Evolutionary conservation across 2,888 invertebrate species (phyloP).

Genomic region (Chrysodeixis includens): DNA sequence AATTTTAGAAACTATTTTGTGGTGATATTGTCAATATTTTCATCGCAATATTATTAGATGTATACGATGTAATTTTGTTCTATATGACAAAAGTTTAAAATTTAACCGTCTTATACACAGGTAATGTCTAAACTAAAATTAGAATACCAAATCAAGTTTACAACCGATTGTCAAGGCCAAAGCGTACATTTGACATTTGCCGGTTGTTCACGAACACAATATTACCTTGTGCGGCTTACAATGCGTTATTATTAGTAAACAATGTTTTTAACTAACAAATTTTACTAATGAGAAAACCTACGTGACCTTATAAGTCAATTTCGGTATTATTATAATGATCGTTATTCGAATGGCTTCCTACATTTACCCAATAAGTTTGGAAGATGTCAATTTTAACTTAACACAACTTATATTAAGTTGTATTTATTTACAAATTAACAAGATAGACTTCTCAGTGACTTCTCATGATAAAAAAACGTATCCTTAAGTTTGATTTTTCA

Average conservation of each 20-base stretch:
- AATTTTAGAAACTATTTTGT: not conserved
- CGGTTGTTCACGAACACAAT: constrained; percentile 48
- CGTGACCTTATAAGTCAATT: not conserved
- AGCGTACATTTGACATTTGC: constrained; percentile 67
- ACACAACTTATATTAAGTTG: too few relatives aligned
- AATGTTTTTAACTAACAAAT: not conserved
- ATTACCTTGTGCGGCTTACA: constrained; percentile 9
- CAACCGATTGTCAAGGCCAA: constrained; percentile 68
- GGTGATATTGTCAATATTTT: not conserved
- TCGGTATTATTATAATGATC: not conserved
- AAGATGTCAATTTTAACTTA: too few relatives aligned
- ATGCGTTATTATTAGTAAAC: constrained; percentile 10
- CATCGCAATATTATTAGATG: too few relatives aligned
- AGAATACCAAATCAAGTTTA: constrained; percentile 70
- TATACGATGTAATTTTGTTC: not conserved
- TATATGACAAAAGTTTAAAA: constrained; percentile 27
- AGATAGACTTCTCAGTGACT: too few relatives aligned
- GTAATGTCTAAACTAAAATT: constrained; percentile 52
- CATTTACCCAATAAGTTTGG: not conserved
- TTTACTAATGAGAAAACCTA: not conserved
- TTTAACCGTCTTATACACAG: constrained; percentile 42
- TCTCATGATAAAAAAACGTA: too few relatives aligned
- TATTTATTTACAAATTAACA: too few relatives aligned
- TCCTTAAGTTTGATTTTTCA: too few relatives aligned
- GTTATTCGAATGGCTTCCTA: not conserved